Conservation (phyloP, 2,797 vertebrate genomes). For the Poecilia wingei region DNA sequence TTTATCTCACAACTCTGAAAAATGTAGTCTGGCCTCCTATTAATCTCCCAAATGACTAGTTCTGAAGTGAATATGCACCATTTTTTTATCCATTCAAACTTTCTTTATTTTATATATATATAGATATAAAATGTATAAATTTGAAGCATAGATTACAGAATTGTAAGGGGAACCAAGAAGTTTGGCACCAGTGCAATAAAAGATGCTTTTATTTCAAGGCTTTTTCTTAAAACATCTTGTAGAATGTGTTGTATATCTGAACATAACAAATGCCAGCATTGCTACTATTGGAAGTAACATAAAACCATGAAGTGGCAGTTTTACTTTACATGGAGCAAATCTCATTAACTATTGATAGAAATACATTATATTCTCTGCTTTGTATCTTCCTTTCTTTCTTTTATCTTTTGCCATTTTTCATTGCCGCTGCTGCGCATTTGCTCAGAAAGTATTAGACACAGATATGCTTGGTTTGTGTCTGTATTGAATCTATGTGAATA, state of each 20-base stretch:
- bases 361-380: not conserved
- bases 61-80: slow-evolving; percentile 14
- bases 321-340: not conserved
- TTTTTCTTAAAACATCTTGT: not conserved
- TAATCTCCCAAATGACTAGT: slow-evolving; percentile 8
- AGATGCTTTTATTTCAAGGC: not conserved
- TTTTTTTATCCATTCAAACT: too few relatives aligned
- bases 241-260: not conserved
- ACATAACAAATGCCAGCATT: not conserved
- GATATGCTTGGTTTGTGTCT: slow-evolving; percentile 23
- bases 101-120: too few relatives aligned
- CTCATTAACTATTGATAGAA: not conserved
- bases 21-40: slow-evolving; percentile 9
- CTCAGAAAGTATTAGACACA: not conserved
- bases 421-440: slow-evolving; percentile 15
- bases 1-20: slow-evolving; percentile 6
- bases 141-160: not conserved
- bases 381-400: not conserved
- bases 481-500: slow-evolving; percentile 13
- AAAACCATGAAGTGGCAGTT: not conserved
- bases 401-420: slow-evolving; percentile 7
- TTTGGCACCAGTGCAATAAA: not conserved
- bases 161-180: not conserved
- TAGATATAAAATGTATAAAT: slow-evolving; percentile 17
- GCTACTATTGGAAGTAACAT: not conserved